A percentile compares a stretch with the other conserved stretches of the same genome.
Evolutionary conservation across 2,797 vertebrate genomes (phyloP).

Genomic region (Argya squamiceps): DNA sequence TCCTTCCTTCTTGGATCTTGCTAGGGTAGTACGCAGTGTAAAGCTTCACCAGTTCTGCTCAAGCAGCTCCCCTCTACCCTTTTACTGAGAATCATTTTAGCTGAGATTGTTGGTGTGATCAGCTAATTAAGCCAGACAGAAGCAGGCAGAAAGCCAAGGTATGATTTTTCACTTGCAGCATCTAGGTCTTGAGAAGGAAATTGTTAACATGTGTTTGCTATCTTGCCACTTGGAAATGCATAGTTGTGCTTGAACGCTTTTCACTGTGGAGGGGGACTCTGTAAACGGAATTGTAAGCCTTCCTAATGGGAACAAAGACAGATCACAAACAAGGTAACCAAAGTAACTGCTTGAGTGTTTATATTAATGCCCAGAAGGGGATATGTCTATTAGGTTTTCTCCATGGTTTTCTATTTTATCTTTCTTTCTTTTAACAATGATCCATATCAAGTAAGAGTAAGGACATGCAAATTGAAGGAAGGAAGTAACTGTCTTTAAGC

Average conservation of each 20-base stretch:
- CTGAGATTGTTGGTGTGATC: background rate
- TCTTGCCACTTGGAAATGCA: background rate
- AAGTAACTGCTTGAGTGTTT: conserved; percentile 37
- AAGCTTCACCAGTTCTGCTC: background rate
- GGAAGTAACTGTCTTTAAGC: background rate
- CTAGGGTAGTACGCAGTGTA: background rate
- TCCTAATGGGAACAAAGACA: conserved; percentile 13
- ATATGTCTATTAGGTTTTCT: conserved; percentile 13
- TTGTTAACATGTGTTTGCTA: background rate
- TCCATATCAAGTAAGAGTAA: background rate
- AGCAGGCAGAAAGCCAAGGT: background rate
- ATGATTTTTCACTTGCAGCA: background rate
- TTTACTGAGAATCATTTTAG: background rate
- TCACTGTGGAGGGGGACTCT: background rate
- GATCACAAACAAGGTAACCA: background rate
- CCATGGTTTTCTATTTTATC: conserved; percentile 36
- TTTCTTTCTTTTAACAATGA: conserved; percentile 36
- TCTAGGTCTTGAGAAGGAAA: background rate
- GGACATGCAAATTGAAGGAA: background rate
- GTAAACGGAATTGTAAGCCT: background rate
- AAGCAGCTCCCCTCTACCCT: background rate
- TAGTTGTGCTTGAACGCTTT: background rate
- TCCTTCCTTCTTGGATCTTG: background rate
- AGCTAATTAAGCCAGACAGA: background rate
- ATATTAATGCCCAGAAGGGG: conserved; percentile 36